Evolutionary conservation across 1,140 invertebrate species (phyloP), one percentile per base, ranked within the genome.

Genomic region (Laodelphax striatellus): DNA sequence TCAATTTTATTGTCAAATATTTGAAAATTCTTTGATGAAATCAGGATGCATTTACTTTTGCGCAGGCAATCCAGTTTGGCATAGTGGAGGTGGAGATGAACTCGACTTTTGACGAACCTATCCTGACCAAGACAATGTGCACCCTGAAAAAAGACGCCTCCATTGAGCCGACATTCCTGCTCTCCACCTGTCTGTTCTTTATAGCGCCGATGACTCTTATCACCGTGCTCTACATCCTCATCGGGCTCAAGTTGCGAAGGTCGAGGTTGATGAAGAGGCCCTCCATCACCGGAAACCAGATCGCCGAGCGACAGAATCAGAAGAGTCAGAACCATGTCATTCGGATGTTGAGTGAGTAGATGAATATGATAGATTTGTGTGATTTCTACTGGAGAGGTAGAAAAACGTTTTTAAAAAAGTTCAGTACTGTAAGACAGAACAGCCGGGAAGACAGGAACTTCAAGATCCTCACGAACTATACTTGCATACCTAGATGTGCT

Each of bases 141-240:
- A 76, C 72, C 5, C 57, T 63, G 8, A 72, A 76, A 43, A 69
- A 71, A 21, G 71, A 73, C 10, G 79, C 75, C 52, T 76, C 70
- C 0, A 72, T 87, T 14, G 75, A 80, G 19, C 85, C 90, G 70
- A 82, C 86, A 0, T 94, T 93, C 67, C 86, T 88, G 67, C 79
- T 92, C 58, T 92, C 89, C 1, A 89, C 88, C 0, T 80, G 91
- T 63, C 69, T 93, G 19, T 92, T 94, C 72, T 94, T 94, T 70
- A 79, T 90, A 6, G 76, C 83, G 2, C 91, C 92, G 0, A 92
- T 94, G 88, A 82, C 85, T 14, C 73, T 93, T 34, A 93, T 94
- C 66, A 88, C 85, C 5, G 84, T 86, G 3, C 77, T 93, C 2
- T 94, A 95, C 70, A 77, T 87, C n/a, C 73, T 90, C 56, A 93